Evolutionary conservation across 2,113 vertebrate species (phyloP), one percentile per base, ranked within the genome.

Genomic region (Larimichthys crocea): DNA sequence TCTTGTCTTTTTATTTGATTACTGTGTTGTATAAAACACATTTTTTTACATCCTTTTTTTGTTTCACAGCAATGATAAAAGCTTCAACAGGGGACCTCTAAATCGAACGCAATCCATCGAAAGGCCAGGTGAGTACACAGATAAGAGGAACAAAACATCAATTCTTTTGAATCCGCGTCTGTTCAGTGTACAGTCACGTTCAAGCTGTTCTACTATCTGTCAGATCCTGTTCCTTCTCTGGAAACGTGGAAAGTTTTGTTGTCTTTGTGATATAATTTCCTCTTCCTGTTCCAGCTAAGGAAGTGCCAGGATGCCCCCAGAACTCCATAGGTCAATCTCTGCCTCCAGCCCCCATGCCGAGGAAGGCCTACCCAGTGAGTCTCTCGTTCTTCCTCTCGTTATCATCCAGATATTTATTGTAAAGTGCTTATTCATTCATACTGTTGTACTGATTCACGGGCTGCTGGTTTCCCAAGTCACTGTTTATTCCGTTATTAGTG

Each of bases 361-460:
- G 97, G 90, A 99, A 97, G 91, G 96, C 96, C 7, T 97, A 96
- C 88, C 92, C 95, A 7, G 98, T 98, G 92, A 96, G 97, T 95
- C 40, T 19, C 61, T 4, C 31, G 3, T 49, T 71, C 53, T 55
- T 74, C 29, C 42, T 29, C 24, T 70, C 14, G n/a, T 59, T 44
- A 31, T 80, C 35, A 24, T 56, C 17, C 52, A 24, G 15, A 29
- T 22, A 16, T 10, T 8, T 16, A 35, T 26, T 75, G 17, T 35
- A 14, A 53, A 62, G 31, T 69, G 55, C 59, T 74, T 62, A 67
- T 55, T 89, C 46, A 35, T 73, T 86, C 56, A 55, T 65, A 11
- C 31, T 44, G 10, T 24, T 6, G 4, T 12, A 17, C 20, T 10
- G 8, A 79, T 46, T 82, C 50, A 67, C 35, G 24, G 20, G 65